Conservation (phyloP, 2,797 vertebrate species). For the Mus spretus region DNA sequence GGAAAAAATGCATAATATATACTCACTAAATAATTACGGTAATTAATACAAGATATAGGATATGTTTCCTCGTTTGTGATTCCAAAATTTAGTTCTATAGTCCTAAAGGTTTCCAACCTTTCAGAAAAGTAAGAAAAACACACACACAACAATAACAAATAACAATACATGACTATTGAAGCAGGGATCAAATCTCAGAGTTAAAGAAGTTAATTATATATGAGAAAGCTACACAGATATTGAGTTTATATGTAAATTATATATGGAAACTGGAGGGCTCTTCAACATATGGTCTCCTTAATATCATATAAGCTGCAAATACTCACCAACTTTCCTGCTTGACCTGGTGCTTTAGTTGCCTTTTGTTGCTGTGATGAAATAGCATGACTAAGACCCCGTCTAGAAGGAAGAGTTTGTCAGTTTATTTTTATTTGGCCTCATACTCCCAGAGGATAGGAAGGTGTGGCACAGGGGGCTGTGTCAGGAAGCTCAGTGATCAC, state of each 20-base stretch:
- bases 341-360: background rate
- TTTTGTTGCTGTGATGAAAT: background rate
- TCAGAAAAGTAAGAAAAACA: constrained; percentile 35
- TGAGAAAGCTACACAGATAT: background rate
- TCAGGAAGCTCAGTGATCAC: background rate
- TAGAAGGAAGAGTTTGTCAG: background rate
- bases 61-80: constrained; percentile 72
- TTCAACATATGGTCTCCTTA: background rate
- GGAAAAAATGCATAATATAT: constrained; percentile 84
- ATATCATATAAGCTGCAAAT: background rate
- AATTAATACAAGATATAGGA: constrained; percentile 82
- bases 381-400: background rate
- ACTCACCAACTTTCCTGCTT: background rate
- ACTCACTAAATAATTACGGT: constrained; percentile 87
- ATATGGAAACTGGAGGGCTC: background rate
- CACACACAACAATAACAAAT: constrained; percentile 28
- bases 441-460: background rate
- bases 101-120: constrained; percentile 84
- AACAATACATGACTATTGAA: constrained; percentile 67
- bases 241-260: background rate
- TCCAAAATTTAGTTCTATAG: constrained; percentile 74
- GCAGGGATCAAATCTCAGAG: background rate
- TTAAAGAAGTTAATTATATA: background rate
- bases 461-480: background rate
- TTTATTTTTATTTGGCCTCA: background rate